phyloP scores from a whole-genome alignment of 2,113 vertebrate genomes.

The Cyphomyrus plagiostoma region DNA sequence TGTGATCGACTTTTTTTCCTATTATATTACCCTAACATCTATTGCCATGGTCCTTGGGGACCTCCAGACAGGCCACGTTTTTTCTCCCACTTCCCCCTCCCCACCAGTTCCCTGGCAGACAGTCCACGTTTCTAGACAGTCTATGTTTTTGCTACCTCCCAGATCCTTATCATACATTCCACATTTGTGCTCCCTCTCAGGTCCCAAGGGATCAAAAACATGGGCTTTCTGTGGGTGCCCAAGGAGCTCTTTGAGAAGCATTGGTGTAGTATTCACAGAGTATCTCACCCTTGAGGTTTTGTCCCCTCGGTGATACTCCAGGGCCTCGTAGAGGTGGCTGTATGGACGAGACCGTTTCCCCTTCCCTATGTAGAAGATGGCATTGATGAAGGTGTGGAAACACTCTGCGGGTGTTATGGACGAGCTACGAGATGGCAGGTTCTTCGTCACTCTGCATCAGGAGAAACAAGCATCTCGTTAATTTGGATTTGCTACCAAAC shows the following conservation, averaged over 20 bases:
- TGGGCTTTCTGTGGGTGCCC: not conserved
- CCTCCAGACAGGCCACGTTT: too few relatives aligned
- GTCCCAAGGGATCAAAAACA: not conserved
- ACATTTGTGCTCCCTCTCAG: not conserved
- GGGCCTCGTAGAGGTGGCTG: slow-evolving; percentile 73
- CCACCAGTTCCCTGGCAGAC: too few relatives aligned
- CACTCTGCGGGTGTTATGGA: slow-evolving; percentile 56
- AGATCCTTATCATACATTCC: not conserved
- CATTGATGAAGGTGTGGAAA: slow-evolving; percentile 69
- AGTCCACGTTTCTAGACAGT: too few relatives aligned
- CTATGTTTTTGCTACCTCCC: not conserved
- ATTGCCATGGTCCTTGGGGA: too few relatives aligned
- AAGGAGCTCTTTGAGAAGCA: not conserved
- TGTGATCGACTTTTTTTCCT: too few relatives aligned
- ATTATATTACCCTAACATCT: too few relatives aligned
- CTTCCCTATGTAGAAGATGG: slow-evolving; percentile 90
- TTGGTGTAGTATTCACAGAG: not conserved
- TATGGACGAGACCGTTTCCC: slow-evolving; percentile 78
- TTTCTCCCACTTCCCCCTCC: too few relatives aligned
- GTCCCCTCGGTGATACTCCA: slow-evolving; percentile 58
- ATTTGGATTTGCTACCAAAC: not conserved
- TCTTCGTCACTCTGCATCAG: slow-evolving; percentile 67
- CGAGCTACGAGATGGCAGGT: slow-evolving; percentile 69
- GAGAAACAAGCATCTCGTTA: not conserved
- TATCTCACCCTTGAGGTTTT: slow-evolving; percentile 55